Evolutionary conservation across 2,797 vertebrate genomes (phyloP), one percentile per base, ranked within the genome.

Genomic region (Acanthornis magna): DNA sequence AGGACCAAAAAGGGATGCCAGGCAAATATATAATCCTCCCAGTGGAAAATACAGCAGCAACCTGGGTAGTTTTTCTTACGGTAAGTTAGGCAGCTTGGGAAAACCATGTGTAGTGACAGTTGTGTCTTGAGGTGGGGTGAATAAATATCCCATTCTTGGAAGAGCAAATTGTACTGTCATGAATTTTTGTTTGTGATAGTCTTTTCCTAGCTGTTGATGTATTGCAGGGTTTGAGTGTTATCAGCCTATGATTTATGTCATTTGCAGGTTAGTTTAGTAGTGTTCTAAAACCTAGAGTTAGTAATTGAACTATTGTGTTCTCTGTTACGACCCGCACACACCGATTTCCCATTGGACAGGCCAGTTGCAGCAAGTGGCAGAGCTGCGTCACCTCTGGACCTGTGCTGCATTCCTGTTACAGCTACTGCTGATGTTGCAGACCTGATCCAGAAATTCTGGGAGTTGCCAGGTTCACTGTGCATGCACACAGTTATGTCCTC

Each of bases 21-120:
- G 99, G 48, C 99, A 99, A 97, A 99, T 99, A 96, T 99, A 99
- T 97, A 99, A 99, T 84, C 99, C 99, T 62, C 99, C 99, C 81
- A 99, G 99, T 86, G 99, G 99, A 72, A 99, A 99, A 96, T 99
- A 99, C 97, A 99, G 99, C 92, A 99, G 98, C 96, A 98, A 98
- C 88, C 98, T 99, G 84, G 98, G 99, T 61, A 99, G 99, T 93
- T 99, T 99, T 96, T 98, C 97, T 86, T 98, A 99, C 2, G 99
- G 99, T 99, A 96, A 99, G 98, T 96, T 82, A 36, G 9, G 54
- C 53, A 83, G 32, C 43, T 71, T 82, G 71, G 48, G 48, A 85
- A 5, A 93, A 40, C 10, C 43, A 60, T 16, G 11, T 55, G 23
- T 47, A n/a, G 26, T 73, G 50, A 47, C 29, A 60, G 23, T 60